Conservation (phyloP, 2,113 vertebrate genomes). For the Erinaceus europaeus region DNA sequence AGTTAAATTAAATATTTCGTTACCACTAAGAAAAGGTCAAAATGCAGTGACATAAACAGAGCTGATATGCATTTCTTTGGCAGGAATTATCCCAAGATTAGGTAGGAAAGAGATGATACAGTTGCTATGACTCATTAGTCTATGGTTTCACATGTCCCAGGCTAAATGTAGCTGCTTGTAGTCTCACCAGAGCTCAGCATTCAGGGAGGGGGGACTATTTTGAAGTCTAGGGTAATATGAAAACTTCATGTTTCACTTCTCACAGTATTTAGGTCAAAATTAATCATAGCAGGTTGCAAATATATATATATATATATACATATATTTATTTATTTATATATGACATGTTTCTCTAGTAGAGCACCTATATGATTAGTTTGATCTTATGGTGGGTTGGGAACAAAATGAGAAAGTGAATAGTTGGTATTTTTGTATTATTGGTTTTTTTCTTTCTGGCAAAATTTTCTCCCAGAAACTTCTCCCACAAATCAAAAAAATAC, state of each 20-base stretch:
- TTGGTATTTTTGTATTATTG: background rate
- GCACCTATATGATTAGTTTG: background rate
- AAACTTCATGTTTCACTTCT: background rate
- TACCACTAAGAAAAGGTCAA: background rate
- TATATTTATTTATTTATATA: too few relatives aligned
- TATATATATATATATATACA: too few relatives aligned
- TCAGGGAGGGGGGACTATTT: background rate
- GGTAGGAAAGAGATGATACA: background rate
- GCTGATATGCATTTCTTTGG: background rate
- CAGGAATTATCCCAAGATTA: background rate
- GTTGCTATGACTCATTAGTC: background rate
- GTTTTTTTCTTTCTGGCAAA: background rate
- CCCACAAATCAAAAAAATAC: background rate
- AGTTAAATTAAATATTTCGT: background rate
- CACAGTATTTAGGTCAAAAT: background rate
- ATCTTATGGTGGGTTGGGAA: background rate
- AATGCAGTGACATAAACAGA: background rate
- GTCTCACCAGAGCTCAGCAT: background rate
- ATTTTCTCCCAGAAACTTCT: background rate
- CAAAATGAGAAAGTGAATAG: background rate
- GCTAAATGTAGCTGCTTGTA: background rate
- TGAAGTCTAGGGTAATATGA: background rate
- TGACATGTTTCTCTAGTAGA: background rate
- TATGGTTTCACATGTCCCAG: background rate
- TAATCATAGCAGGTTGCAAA: background rate